Conservation (phyloP, 2,888 invertebrate genomes). For the Perdita meconis region DNA sequence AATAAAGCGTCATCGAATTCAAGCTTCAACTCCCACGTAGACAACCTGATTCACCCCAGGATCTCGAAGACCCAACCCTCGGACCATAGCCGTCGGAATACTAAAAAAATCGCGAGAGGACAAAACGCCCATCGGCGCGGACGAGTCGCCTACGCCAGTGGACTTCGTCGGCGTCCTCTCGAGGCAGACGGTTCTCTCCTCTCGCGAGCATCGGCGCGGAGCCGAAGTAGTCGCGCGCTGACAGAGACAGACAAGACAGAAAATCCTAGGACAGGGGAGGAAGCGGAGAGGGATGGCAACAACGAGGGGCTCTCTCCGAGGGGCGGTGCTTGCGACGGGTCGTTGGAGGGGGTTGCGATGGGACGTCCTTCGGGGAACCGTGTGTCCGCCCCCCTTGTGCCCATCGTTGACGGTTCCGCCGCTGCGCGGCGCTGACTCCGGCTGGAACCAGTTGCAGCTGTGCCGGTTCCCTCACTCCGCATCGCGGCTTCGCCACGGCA, state of each 20-base stretch:
- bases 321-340: conserved; percentile 64
- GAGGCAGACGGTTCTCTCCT: conserved; percentile 38
- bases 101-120: no score
- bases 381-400: conserved; percentile 56
- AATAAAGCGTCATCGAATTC: no score
- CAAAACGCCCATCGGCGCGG: not conserved
- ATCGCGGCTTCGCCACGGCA: conserved; percentile 79
- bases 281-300: conserved; percentile 13
- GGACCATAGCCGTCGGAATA: no score
- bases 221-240: conserved; percentile 31
- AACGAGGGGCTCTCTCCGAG: conserved; percentile 35
- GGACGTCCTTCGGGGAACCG: conserved; percentile 67
- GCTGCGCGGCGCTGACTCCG: conserved; percentile 69
- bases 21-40: no score
- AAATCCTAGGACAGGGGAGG: not conserved
- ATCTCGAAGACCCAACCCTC: no score
- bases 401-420: conserved; percentile 56
- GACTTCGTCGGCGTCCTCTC: conserved; percentile 42
- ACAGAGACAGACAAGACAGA: conserved; percentile 3
- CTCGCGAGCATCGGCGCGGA: conserved; percentile 56
- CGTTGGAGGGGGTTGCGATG: conserved; percentile 53
- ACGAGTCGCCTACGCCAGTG: conserved; percentile 60
- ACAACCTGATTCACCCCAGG: no score
- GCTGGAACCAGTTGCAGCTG: conserved; percentile 65
- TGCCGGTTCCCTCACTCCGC: conserved; percentile 82